Percentiles rank a stretch among this genome's conserved stretches.
Conservation (phyloP, 2,797 vertebrate genomes). For the Syncerus caffer region DNA sequence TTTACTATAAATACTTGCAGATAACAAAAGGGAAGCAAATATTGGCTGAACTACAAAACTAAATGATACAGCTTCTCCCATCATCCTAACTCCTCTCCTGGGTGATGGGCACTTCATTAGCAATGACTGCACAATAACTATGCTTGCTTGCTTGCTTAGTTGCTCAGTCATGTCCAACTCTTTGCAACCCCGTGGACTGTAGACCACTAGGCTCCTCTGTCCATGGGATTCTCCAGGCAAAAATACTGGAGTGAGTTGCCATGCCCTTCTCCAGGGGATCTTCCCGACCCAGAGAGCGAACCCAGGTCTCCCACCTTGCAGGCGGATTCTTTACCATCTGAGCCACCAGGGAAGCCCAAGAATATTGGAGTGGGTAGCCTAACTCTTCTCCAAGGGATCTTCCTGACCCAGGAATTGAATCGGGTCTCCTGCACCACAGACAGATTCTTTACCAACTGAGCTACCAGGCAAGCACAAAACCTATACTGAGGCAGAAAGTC, state of each 20-base stretch:
- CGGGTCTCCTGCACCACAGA: fast-evolving
- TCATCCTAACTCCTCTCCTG: background rate
- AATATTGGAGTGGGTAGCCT: background rate
- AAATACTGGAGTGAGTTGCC: background rate
- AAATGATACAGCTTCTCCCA: background rate
- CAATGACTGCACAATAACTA: background rate
- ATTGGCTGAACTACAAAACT: background rate
- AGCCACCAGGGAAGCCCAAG: background rate
- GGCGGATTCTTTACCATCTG: background rate
- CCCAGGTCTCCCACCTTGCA: background rate
- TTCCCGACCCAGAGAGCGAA: background rate
- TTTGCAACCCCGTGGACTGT: background rate
- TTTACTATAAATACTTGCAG: background rate
- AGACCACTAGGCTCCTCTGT: background rate
- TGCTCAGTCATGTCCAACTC: background rate
- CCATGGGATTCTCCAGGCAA: background rate
- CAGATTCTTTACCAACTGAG: background rate
- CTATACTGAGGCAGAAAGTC: background rate
- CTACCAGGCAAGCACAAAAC: background rate
- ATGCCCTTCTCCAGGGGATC: background rate
- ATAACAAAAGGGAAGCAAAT: background rate
- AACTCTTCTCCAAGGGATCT: background rate
- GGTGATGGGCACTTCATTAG: background rate
- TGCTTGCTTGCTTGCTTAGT: background rate
- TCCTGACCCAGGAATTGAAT: background rate